A percentile compares a stretch with the other conserved stretches of the same genome.
phyloP scores from a whole-genome alignment of 2,797 vertebrate genomes.

The Silurus lanzhouensis region DNA sequence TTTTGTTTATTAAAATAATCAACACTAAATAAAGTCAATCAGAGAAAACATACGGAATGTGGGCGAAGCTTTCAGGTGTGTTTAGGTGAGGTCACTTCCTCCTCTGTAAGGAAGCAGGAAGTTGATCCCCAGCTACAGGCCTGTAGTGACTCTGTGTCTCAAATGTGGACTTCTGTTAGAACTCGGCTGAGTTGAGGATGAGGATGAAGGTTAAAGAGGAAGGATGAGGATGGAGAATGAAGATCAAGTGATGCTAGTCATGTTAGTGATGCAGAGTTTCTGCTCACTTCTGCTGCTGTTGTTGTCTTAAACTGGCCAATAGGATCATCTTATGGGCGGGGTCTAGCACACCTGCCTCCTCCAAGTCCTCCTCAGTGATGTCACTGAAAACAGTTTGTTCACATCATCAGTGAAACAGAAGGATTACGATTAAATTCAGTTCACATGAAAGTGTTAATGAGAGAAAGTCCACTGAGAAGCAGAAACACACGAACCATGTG shows the following conservation, averaged over 20 bases:
- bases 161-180: constrained; percentile 64
- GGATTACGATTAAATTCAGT: neutral
- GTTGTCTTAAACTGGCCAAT: constrained; percentile 85
- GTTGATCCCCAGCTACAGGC: constrained; percentile 29
- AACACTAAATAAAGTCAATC: constrained; percentile 48
- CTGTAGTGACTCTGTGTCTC: constrained; percentile 59
- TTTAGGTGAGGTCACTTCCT: constrained; percentile 44
- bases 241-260: neutral
- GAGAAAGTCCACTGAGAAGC: neutral
- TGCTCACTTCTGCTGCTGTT: constrained; percentile 72
- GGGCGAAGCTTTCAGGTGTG: constrained; percentile 20
- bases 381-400: constrained; percentile 73
- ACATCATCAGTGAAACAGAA: neutral
- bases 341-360: constrained; percentile 91
- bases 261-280: neutral
- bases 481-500: too few species aligned
- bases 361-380: constrained; percentile 95
- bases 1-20: constrained; percentile 63
- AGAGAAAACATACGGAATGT: constrained; percentile 53
- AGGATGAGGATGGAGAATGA: neutral
- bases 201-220: neutral
- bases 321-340: constrained; percentile 86
- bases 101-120: constrained; percentile 16
- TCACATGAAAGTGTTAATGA: neutral
- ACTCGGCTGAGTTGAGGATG: constrained; percentile 58